Percentiles rank a stretch among this genome's conserved stretches.
These are phyloP conservation scores for Brachirus orientalis DNA, from an alignment of 2,113 vertebrate genomes.

Conservation along the genomic window DNA sequence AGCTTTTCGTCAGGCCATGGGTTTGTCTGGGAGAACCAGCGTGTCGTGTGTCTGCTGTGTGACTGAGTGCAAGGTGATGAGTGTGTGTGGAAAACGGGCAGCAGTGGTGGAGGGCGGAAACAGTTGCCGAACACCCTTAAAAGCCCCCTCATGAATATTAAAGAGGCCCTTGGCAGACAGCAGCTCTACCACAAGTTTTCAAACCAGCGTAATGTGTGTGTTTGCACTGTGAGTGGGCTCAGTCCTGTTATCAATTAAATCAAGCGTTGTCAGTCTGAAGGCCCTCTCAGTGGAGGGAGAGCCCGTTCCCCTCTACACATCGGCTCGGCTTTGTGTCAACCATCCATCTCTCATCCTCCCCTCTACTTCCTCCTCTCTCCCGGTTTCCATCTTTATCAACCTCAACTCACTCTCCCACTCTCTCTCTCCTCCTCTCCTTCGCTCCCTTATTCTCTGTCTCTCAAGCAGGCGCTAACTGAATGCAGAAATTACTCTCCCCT, in stretches of 20 bases:
- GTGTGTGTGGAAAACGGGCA: constrained; percentile 29
- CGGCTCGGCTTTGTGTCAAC: constrained; percentile 93
- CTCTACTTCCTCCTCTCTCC: constrained; percentile 39
- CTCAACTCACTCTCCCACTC: constrained; percentile 23
- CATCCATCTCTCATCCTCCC: constrained; percentile 87
- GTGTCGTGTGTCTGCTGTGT: constrained; percentile 32
- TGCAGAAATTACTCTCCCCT: constrained; percentile 99
- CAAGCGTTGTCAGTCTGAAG: constrained; percentile 89
- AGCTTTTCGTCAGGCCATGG: constrained; percentile 76
- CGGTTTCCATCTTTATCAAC: constrained; percentile 65
- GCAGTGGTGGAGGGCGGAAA: constrained; percentile 40
- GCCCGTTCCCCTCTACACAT: constrained; percentile 88
- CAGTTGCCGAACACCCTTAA: constrained; percentile 65
- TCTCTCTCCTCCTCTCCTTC: constrained; percentile 4
- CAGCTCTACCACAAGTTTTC: constrained; percentile 87
- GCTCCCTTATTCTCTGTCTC: constrained; percentile 72
- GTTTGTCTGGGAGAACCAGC: constrained; percentile 69
- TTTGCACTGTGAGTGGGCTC: constrained; percentile 89
- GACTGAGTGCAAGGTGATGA: constrained; percentile 57
- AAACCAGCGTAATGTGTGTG: constrained; percentile 94
- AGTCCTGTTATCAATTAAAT: constrained; percentile 93
- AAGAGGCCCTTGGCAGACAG: constrained; percentile 70
- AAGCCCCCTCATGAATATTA: constrained; percentile 80
- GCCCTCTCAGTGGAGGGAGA: constrained; percentile 95
- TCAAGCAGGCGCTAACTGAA: constrained; percentile 94